Percentiles rank a stretch among this genome's conserved stretches.
Evolutionary conservation across 2,797 vertebrate species (phyloP).

Genomic region (Eulemur albifrons): DNA sequence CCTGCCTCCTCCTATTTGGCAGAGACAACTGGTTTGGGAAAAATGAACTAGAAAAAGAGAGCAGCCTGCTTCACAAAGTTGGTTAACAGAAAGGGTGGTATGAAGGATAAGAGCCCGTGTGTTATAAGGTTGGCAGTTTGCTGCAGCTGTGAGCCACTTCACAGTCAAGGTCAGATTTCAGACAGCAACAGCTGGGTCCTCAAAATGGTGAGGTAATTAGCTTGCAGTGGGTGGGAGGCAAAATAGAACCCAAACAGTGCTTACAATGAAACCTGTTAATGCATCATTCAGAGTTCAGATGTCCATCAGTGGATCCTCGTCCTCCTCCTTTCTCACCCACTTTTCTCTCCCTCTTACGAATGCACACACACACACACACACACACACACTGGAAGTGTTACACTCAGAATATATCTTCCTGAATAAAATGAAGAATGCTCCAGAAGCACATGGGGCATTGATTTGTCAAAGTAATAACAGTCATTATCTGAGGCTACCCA

Average conservation of each 20-base stretch:
- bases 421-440: background rate
- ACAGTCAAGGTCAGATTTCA: constrained; percentile 41
- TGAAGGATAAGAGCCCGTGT: background rate
- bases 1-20: background rate
- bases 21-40: background rate
- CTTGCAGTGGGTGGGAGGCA: background rate
- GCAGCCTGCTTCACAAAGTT: background rate
- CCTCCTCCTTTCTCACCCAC: background rate
- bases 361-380: background rate
- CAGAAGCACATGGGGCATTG: background rate
- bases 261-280: background rate
- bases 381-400: background rate
- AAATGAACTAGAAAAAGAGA: background rate
- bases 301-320: background rate
- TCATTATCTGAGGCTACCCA: background rate
- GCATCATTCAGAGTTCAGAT: constrained; percentile 13
- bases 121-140: background rate
- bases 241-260: background rate
- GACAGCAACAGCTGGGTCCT: constrained; percentile 53
- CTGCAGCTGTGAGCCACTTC: constrained; percentile 2
- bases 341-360: background rate
- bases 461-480: background rate
- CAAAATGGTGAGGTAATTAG: constrained; percentile 1
- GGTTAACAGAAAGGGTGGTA: background rate
- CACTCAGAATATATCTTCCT: background rate